These are phyloP conservation scores for Macquaria australasica DNA, from an alignment of 2,113 vertebrate genomes.

Conservation along the genomic window DNA sequence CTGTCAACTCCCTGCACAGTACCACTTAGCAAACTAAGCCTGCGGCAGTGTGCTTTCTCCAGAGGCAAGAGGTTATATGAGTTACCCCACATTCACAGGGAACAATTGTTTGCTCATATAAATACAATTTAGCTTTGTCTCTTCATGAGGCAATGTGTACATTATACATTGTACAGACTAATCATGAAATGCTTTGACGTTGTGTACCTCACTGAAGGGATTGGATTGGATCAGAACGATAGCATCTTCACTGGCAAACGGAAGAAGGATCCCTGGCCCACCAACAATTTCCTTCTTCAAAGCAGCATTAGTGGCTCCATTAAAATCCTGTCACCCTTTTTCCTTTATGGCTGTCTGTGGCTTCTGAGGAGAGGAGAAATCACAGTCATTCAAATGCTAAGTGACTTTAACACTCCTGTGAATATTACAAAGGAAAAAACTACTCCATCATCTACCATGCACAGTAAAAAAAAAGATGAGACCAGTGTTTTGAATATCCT, in stretches of 20 bases:
- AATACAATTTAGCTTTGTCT: slow-evolving; percentile 59
- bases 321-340: slow-evolving; percentile 81
- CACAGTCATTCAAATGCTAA: slow-evolving; percentile 84
- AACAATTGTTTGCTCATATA: slow-evolving; percentile 64
- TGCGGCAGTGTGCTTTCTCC: slow-evolving; percentile 51
- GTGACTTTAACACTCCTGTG: slow-evolving; percentile 78
- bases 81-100: slow-evolving; percentile 42
- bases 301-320: slow-evolving; percentile 83
- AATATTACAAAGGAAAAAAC: slow-evolving; percentile 76
- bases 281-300: slow-evolving; percentile 77
- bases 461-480: slow-evolving; percentile 48
- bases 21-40: slow-evolving; percentile 66
- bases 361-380: slow-evolving; percentile 73
- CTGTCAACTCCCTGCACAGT: slow-evolving; percentile 37
- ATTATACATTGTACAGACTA: slow-evolving; percentile 43
- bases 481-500: slow-evolving; percentile 70
- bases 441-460: slow-evolving; percentile 69
- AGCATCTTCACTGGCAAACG: slow-evolving; percentile 60
- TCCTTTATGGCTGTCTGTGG: slow-evolving; percentile 67
- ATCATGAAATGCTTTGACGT: slow-evolving; percentile 60
- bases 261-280: slow-evolving; percentile 67
- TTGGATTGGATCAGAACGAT: slow-evolving; percentile 65
- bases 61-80: slow-evolving; percentile 62
- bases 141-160: slow-evolving; percentile 22
- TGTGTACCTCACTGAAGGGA: slow-evolving; percentile 71